These are phyloP conservation scores for Tragopan temminckii DNA, from an alignment of 2,797 vertebrate genomes.

Conservation along the genomic window DNA sequence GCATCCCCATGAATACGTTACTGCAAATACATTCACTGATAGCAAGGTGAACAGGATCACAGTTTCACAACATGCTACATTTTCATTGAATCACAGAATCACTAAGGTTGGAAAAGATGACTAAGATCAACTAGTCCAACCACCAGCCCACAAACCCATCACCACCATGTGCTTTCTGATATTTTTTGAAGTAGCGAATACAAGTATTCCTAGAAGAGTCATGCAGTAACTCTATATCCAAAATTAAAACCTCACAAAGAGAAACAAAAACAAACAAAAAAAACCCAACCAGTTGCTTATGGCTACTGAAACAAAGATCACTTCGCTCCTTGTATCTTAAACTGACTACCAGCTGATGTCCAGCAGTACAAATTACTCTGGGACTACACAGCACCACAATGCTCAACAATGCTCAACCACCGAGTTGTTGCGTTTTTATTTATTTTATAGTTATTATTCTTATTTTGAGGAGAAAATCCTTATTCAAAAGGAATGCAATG, in stretches of 20 bases:
- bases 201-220: background rate
- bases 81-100: background rate
- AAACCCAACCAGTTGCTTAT: background rate
- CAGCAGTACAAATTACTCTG: background rate
- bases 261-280: background rate
- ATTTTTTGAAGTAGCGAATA: background rate
- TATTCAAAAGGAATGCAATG: constrained; percentile 18
- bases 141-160: no score
- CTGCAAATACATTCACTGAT: background rate
- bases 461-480: background rate
- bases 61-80: background rate
- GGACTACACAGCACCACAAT: background rate
- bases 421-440: background rate
- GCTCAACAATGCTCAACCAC: background rate
- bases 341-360: background rate
- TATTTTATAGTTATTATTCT: background rate
- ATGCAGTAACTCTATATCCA: background rate
- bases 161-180: no score
- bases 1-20: background rate
- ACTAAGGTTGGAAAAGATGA: no score
- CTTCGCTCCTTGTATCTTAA: background rate
- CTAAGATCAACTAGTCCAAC: no score
- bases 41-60: background rate
- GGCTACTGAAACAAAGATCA: background rate
- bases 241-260: background rate